These are phyloP conservation scores for Ctenosaura bakeri DNA, from an alignment of 2,797 vertebrate genomes.

Conservation along the genomic window DNA sequence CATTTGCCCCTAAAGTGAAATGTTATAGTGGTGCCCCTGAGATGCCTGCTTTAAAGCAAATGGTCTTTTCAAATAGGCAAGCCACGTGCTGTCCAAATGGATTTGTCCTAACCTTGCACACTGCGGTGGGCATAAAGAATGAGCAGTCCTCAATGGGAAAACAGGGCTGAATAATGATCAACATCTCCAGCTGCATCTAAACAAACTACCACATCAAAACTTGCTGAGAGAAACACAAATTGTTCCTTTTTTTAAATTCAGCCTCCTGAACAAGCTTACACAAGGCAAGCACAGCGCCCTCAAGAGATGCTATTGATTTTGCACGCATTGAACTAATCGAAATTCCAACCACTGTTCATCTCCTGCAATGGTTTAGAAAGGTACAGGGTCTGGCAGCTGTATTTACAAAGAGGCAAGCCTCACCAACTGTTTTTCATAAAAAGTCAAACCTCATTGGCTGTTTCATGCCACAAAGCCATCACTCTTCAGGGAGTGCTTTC, in stretches of 20 bases:
- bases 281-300: not conserved
- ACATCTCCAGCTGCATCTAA: slow-evolving; percentile 14
- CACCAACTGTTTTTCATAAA: not conserved
- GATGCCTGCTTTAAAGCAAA: too few species aligned
- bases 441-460: not conserved
- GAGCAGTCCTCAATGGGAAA: not conserved
- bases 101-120: not conserved
- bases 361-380: not conserved
- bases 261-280: not conserved
- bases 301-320: not conserved
- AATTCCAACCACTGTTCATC: not conserved
- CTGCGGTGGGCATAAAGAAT: not conserved
- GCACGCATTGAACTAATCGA: not conserved
- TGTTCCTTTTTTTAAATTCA: not conserved
- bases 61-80: not conserved
- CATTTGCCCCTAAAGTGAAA: not conserved
- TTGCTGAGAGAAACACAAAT: not conserved
- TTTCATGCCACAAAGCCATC: not conserved
- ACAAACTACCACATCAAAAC: not conserved
- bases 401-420: not conserved
- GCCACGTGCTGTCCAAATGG: not conserved
- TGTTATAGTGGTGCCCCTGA: too few species aligned
- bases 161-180: not conserved
- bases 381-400: too few species aligned
- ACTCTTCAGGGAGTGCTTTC: not conserved